A percentile compares a stretch with the other conserved stretches of the same genome.
These are phyloP conservation scores for Sebastes cheni DNA, from an alignment of 2,797 vertebrate genomes.

Conservation along the genomic window DNA sequence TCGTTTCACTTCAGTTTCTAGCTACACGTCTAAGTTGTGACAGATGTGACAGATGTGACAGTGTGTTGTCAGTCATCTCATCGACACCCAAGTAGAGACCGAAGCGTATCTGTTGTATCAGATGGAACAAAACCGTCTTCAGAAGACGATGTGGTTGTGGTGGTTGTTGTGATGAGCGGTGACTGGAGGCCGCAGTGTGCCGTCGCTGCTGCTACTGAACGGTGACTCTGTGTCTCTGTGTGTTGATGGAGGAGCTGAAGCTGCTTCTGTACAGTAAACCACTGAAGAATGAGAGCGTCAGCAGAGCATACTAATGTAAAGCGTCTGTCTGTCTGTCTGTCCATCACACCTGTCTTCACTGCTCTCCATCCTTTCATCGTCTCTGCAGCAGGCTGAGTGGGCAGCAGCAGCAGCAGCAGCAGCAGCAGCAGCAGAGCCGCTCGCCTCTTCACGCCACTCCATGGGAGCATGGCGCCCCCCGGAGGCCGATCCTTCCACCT, in stretches of 20 bases:
- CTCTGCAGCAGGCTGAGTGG: constrained; percentile 22
- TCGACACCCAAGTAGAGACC: not conserved
- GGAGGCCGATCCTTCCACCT: constrained; percentile 43
- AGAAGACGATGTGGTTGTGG: not conserved
- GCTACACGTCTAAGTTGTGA: not conserved
- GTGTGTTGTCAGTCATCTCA: not conserved
- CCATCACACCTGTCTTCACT: constrained; percentile 39
- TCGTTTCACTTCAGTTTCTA: not conserved
- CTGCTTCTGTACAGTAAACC: constrained; percentile 13
- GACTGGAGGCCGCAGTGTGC: not conserved
- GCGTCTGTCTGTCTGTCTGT: not conserved
- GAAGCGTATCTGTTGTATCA: not conserved
- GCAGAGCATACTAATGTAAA: not conserved
- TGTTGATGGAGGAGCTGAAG: not conserved
- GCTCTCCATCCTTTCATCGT: constrained; percentile 2
- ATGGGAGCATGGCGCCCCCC: constrained; percentile 70
- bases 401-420: not conserved
- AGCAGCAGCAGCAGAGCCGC: not conserved
- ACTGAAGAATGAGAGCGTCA: not conserved
- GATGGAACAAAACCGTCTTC: not conserved
- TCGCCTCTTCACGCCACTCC: constrained; percentile 3
- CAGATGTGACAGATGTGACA: not conserved
- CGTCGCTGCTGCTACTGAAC: not conserved
- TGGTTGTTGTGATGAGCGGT: not conserved
- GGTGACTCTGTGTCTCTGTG: not conserved